Conservation (phyloP, 2,888 invertebrate species). For the Andrena bicolor region DNA sequence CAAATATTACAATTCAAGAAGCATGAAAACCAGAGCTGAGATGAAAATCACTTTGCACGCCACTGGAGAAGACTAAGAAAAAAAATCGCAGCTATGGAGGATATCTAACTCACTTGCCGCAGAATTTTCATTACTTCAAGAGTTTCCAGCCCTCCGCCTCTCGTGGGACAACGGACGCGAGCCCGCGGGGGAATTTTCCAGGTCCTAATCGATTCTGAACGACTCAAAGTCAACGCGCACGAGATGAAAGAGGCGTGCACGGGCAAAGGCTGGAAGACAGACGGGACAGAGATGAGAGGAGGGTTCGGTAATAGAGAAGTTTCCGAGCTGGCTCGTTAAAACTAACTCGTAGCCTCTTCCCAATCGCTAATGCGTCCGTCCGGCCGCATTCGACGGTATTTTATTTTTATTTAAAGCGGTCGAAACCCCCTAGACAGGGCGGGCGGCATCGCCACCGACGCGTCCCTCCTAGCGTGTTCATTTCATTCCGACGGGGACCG, state of each 20-base stretch:
- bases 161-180: background rate
- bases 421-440: slow-evolving; percentile 53
- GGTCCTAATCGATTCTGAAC: slow-evolving; percentile 19
- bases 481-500: slow-evolving; percentile 78
- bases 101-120: no score
- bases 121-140: background rate
- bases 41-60: no score
- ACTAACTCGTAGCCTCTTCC: slow-evolving; percentile 79
- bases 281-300: background rate
- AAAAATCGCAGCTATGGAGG: no score
- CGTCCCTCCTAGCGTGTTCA: slow-evolving; percentile 43
- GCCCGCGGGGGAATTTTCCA: background rate
- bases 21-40: no score
- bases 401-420: slow-evolving; percentile 84
- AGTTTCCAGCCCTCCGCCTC: background rate
- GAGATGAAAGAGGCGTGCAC: background rate
- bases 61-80: no score
- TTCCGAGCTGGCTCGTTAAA: slow-evolving; percentile 78
- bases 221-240: slow-evolving; percentile 20
- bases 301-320: slow-evolving; percentile 63
- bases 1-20: background rate
- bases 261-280: background rate
- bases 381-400: slow-evolving; percentile 77
- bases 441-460: background rate
- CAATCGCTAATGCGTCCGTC: slow-evolving; percentile 83